Evolutionary conservation across 2,113 vertebrate genomes (phyloP), one percentile per base, ranked within the genome.

Genomic region (Micronycteris hirsuta): DNA sequence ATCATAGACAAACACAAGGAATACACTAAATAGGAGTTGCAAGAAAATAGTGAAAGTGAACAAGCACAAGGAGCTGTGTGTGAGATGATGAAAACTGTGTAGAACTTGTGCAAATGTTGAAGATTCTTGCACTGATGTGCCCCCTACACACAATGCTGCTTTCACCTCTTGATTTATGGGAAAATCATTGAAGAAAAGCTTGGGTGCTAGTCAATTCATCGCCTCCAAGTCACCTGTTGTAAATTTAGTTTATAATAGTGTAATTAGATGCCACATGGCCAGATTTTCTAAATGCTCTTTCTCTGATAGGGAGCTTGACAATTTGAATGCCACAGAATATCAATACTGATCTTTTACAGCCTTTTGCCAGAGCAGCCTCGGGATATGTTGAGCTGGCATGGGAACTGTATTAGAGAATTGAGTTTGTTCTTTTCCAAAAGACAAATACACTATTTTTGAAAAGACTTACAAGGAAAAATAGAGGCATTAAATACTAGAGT

Each of bases 401-500:
- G 97, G 97, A 97, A 98, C 97, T 98, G 96, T 97, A 94, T 98
- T 98, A 83, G 2, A 98, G 97, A 97, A 97, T 98, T 96, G 97
- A 98, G 97, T 98, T 98, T 98, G 98, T 98, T 98, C 98, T 97
- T 98, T 98, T 98, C 98, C 97, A 97, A 98, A 98, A 98, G 98
- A 98, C 98, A 98, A 98, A 98, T 98, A 98, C 97, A 98, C 98
- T 98, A 98, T 98, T 98, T 98, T 98, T 96, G 96, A 98, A 98
- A 97, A 98, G 98, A 98, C 97, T 98, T 98, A 98, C 80, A 97
- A 95, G 97, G 97, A 96, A 97, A 98, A 96, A 96, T 96, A 96
- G 97, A 98, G 96, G 96, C 98, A 97, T 97, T 98, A 97, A 95
- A 90, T 82, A 87, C 95, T 76, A 56, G 45, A 63, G 41, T 65